These are phyloP conservation scores for Platycheirus rosarum DNA, from an alignment of 2,888 invertebrate species.

Conservation along the genomic window DNA sequence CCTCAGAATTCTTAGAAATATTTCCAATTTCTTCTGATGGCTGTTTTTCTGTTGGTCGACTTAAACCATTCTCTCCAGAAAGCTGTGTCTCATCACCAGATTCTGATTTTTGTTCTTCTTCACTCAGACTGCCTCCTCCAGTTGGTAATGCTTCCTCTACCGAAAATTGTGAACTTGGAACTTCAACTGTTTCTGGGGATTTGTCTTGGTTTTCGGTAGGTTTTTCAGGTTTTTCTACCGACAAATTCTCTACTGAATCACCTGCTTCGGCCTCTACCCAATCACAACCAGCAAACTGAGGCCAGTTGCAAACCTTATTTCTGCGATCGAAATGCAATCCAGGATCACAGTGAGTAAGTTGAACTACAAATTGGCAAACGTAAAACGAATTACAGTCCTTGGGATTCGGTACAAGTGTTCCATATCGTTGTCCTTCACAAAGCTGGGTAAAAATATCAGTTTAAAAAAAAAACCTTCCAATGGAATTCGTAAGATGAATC, in stretches of 20 bases:
- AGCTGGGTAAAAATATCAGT: conserved; percentile 20
- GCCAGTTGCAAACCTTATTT: conserved; percentile 77
- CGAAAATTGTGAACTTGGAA: background rate
- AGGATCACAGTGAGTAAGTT: conserved; percentile 75
- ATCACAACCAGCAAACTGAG: conserved; percentile 76
- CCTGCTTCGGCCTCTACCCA: conserved; percentile 30
- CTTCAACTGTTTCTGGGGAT: background rate
- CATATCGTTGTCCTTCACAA: conserved; percentile 32
- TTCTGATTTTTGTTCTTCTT: background rate
- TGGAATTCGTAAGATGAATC: background rate
- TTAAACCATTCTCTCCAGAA: background rate
- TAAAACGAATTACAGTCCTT: conserved; percentile 78
- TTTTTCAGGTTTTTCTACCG: background rate
- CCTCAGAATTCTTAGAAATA: background rate
- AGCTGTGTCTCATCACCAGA: background rate
- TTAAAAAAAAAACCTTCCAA: background rate
- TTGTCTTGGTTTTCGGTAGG: background rate
- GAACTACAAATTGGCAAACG: conserved; percentile 76
- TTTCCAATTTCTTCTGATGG: background rate
- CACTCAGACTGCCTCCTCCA: background rate
- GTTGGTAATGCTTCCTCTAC: background rate
- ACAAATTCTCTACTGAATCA: background rate
- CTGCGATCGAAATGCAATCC: conserved; percentile 78
- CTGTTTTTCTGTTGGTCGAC: background rate
- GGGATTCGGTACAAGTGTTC: conserved; percentile 76